A percentile compares a stretch with the other conserved stretches of the same genome.
phyloP scores from a whole-genome alignment of 2,888 invertebrate genomes.

The Dasypogon diadema region DNA sequence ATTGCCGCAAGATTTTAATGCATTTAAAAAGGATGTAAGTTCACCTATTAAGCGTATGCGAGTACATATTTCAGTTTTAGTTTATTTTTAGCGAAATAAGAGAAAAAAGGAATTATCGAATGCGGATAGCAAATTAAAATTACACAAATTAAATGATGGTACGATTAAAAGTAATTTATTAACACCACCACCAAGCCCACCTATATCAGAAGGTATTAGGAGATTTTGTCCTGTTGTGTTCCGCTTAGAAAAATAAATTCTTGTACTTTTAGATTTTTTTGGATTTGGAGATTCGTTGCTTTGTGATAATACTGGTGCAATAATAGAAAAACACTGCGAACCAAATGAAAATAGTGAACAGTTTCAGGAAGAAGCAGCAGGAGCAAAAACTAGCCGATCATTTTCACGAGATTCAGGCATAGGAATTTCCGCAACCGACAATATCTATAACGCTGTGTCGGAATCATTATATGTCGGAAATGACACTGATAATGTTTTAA shows the following conservation, averaged over 20 bases:
- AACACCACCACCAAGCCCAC: constrained; percentile 57
- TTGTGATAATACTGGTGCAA: too few relatives aligned
- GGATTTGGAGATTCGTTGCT: constrained; percentile 58
- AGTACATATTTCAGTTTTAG: too few relatives aligned
- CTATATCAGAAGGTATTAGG: constrained; percentile 57
- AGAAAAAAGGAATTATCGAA: neutral
- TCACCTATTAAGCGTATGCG: too few relatives aligned
- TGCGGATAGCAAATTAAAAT: neutral
- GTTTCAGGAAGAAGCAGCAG: neutral
- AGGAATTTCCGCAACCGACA: constrained; percentile 22
- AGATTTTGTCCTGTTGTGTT: neutral
- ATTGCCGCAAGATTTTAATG: constrained; percentile 61
- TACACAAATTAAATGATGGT: constrained; percentile 49
- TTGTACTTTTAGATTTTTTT: constrained; percentile 58
- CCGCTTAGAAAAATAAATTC: neutral
- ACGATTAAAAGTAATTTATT: constrained; percentile 55
- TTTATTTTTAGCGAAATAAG: constrained; percentile 20
- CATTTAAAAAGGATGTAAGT: constrained; percentile 62
- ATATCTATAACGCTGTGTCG: neutral
- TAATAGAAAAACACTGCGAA: neutral
- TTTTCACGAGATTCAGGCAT: constrained; percentile 62
- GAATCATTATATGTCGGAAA: neutral
- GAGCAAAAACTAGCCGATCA: constrained; percentile 53
- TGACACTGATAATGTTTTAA: neutral
- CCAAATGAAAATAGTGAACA: neutral